Percentiles rank a stretch among this genome's conserved stretches.
These are phyloP conservation scores for Pseudolaguvia tuberculata DNA, from an alignment of 2,113 vertebrate genomes.

Conservation along the genomic window DNA sequence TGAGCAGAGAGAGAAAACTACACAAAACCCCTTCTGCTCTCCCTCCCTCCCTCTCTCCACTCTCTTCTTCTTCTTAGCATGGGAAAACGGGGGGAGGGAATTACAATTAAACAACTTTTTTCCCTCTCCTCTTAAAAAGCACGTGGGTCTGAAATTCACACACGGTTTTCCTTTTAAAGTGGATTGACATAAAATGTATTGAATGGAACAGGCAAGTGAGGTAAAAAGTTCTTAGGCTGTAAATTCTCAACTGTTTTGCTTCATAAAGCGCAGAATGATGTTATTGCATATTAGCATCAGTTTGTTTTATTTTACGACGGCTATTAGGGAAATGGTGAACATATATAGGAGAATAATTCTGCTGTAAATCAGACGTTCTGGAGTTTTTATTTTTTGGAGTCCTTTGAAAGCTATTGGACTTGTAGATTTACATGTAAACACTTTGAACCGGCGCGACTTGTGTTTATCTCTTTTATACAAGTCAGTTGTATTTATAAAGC, in stretches of 20 bases:
- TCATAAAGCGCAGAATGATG: constrained; percentile 49
- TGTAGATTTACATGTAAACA: not conserved
- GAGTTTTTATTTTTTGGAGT: not conserved
- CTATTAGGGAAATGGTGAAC: constrained; percentile 26
- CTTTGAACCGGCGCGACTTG: no score
- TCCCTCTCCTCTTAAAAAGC: constrained; percentile 60
- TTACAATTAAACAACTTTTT: constrained; percentile 74
- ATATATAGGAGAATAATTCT: constrained; percentile 1
- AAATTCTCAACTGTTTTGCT: constrained; percentile 36
- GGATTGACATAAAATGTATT: constrained; percentile 36
- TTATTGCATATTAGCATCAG: constrained; percentile 33
- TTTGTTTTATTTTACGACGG: constrained; percentile 14
- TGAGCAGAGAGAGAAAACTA: constrained; percentile 75
- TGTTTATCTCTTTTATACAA: no score
- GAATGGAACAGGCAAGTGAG: constrained; percentile 43
- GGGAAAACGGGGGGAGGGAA: constrained; percentile 80
- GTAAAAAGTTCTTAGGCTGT: constrained; percentile 47
- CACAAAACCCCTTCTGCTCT: constrained; percentile 79
- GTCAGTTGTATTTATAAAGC: no score
- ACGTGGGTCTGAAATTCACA: constrained; percentile 72
- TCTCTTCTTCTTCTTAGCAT: constrained; percentile 71
- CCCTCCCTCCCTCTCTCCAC: not conserved
- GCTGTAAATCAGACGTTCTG: not conserved
- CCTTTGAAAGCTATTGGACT: not conserved
- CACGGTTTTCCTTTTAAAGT: constrained; percentile 24